These are phyloP conservation scores for Diplodus puntazzo DNA, from an alignment of 2,797 vertebrate genomes.

Conservation along the genomic window DNA sequence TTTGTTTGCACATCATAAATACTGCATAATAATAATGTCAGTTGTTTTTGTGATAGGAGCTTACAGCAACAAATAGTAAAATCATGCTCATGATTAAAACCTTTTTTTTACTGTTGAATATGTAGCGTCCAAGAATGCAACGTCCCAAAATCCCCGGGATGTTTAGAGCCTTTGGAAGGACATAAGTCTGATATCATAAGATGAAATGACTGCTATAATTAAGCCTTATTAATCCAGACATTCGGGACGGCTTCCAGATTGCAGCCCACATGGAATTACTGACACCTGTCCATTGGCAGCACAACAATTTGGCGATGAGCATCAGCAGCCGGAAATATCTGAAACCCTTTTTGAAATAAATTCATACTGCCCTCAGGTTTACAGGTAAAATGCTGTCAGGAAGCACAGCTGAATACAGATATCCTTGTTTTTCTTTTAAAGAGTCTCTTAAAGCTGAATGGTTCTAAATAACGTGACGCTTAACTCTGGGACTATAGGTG, in stretches of 20 bases:
- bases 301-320: slow-evolving; percentile 22
- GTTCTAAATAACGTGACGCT: slow-evolving; percentile 24
- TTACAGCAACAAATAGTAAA: not conserved
- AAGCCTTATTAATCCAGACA: slow-evolving; percentile 44
- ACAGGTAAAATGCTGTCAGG: slow-evolving; percentile 8
- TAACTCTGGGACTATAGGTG: not conserved
- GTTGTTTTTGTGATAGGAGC: not conserved
- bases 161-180: slow-evolving; percentile 10
- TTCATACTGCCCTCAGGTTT: slow-evolving; percentile 21
- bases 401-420: slow-evolving; percentile 8
- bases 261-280: slow-evolving; percentile 28
- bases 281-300: slow-evolving; percentile 37
- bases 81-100: slow-evolving; percentile 1
- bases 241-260: slow-evolving; percentile 30
- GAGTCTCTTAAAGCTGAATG: slow-evolving; percentile 13
- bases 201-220: slow-evolving; percentile 38
- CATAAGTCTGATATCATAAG: not conserved
- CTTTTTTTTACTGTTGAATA: not conserved
- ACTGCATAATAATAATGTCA: slow-evolving; percentile 2
- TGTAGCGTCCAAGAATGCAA: not conserved
- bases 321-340: not conserved
- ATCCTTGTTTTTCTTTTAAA: not conserved
- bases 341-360: slow-evolving; percentile 17
- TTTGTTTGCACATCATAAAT: too few species aligned
- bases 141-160: slow-evolving; percentile 22